Percentiles rank a stretch among this genome's conserved stretches.
Conservation (phyloP, 1,140 invertebrate species). For the Lordiphosa stackelbergi region DNA sequence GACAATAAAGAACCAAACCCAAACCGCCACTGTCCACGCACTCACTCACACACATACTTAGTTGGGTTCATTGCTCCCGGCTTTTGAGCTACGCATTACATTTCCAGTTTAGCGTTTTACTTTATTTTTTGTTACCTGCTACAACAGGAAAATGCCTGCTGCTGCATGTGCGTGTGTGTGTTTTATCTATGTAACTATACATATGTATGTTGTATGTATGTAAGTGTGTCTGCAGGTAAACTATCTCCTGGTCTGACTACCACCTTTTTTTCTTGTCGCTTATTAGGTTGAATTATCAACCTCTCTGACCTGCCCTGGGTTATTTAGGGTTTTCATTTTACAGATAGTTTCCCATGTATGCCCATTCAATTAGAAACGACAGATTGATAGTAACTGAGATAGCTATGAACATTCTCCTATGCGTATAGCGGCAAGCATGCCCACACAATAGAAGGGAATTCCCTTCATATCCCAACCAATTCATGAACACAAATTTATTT, state of each 20-base stretch:
- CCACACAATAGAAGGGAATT: too few species aligned
- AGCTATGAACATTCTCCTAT: too few species aligned
- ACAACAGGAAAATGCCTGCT: constrained; percentile 61
- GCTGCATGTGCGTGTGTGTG: constrained; percentile 16
- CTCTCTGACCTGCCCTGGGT: constrained; percentile 1
- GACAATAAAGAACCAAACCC: constrained; percentile 42
- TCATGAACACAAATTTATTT: too few species aligned
- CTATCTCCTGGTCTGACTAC: constrained; percentile 25
- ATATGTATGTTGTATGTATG: constrained; percentile 8
- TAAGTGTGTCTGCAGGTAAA: constrained; percentile 23
- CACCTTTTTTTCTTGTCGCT: constrained; percentile 54
- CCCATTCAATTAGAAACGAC: too few species aligned
- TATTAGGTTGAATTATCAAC: constrained; percentile 59
- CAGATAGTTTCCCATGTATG: too few species aligned
- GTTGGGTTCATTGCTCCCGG: constrained; percentile 63
- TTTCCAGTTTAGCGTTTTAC: constrained; percentile 71
- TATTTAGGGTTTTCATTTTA: neutral
- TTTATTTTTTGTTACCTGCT: constrained; percentile 62
- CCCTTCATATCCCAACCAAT: too few species aligned
- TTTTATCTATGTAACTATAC: constrained; percentile 44
- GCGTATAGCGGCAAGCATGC: too few species aligned
- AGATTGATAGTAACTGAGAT: too few species aligned
- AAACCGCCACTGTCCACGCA: constrained; percentile 14
- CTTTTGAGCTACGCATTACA: constrained; percentile 67
- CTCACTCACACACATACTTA: constrained; percentile 17